A percentile compares a stretch with the other conserved stretches of the same genome.
phyloP scores from a whole-genome alignment of 37 sponge, comb jelly and placozoan species.

The Theonella swinhoei region DNA sequence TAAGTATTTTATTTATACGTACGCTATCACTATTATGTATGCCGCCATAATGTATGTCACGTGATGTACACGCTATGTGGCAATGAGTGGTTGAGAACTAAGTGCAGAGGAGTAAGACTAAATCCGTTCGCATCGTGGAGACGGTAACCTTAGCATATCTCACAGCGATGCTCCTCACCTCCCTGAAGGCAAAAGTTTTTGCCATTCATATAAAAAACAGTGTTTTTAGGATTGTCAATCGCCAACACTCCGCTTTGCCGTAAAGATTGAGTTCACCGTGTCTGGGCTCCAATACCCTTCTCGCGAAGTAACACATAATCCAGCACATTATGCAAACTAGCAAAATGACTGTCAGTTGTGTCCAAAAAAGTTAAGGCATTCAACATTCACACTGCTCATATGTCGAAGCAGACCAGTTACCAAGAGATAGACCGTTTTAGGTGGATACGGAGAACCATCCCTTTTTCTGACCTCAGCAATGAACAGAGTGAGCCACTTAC shows the following conservation, averaged over 20 bases:
- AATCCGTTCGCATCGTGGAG: too few species aligned
- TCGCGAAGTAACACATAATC: conserved; percentile 19
- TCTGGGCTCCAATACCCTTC: conserved; percentile 15
- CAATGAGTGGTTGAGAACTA: too few species aligned
- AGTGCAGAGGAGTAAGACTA: too few species aligned
- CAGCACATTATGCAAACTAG: not conserved
- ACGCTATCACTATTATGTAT: too few species aligned
- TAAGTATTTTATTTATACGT: too few species aligned
- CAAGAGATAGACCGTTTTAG: not conserved
- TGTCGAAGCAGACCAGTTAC: conserved; percentile 15
- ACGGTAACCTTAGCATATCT: too few species aligned
- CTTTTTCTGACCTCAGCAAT: conserved; percentile 9
- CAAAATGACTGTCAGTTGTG: not conserved
- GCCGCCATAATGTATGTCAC: too few species aligned
- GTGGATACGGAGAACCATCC: conserved; percentile 11
- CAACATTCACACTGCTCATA: not conserved
- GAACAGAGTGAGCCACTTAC: conserved; percentile 5
- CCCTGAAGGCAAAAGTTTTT: conserved; percentile 50
- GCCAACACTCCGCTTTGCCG: conserved; percentile 26
- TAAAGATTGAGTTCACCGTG: conserved; percentile 7
- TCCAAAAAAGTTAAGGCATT: not conserved
- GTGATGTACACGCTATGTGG: too few species aligned
- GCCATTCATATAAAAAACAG: conserved; percentile 54
- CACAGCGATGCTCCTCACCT: conserved; percentile 38
- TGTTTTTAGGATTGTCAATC: conserved; percentile 19